phyloP scores from a whole-genome alignment of 2,888 invertebrate species.

The Asteroscopus sphinx region DNA sequence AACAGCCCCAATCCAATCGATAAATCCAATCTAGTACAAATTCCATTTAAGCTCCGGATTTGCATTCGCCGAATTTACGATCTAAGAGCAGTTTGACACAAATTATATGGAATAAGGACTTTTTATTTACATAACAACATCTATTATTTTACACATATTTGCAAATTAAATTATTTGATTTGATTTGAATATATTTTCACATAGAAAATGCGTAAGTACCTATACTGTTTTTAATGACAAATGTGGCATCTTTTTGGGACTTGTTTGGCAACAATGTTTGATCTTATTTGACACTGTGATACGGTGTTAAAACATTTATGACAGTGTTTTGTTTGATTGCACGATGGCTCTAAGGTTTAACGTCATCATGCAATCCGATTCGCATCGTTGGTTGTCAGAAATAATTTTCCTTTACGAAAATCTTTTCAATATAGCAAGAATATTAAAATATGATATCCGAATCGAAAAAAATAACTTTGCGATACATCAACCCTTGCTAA shows the following conservation, averaged over 20 bases:
- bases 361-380: neutral
- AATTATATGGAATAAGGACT: too few species aligned
- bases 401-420: neutral
- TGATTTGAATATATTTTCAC: too few species aligned
- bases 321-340: conserved; percentile 4
- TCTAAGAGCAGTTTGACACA: conserved; percentile 26
- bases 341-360: neutral
- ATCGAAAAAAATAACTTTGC: conserved; percentile 14
- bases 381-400: neutral
- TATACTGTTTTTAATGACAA: too few species aligned
- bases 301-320: neutral
- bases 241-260: too few species aligned
- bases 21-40: conserved; percentile 50
- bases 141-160: too few species aligned
- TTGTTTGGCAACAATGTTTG: conserved; percentile 3
- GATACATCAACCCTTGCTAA: neutral
- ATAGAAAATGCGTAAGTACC: too few species aligned
- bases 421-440: too few species aligned
- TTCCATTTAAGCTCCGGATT: conserved; percentile 50
- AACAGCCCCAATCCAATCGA: conserved; percentile 42
- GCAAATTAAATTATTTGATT: too few species aligned
- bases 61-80: conserved; percentile 47
- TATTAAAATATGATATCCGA: too few species aligned
- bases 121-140: too few species aligned
- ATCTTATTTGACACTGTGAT: neutral